Evolutionary conservation across 2,888 invertebrate species (phyloP), one percentile per base, ranked within the genome.

Genomic region (Blera fallax): DNA sequence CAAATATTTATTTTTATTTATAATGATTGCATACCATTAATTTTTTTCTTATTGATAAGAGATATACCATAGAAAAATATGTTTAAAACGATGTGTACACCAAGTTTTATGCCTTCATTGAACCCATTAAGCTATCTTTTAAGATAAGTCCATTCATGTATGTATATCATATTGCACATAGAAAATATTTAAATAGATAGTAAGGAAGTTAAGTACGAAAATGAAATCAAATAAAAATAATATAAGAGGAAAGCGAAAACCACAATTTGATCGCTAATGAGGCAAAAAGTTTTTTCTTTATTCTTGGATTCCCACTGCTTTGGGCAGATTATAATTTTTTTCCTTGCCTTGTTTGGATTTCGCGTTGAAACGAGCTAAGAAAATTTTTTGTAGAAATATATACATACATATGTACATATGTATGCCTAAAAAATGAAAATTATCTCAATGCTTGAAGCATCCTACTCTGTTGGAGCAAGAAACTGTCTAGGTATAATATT

Each of bases 191-290:
- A 48, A 48, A 21, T 21, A 4, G 18, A 11, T 21, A 21, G 11
- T 21, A 21, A 8, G 3, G 8, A 24, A 14, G 24, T 18, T 62
- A 29, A 14, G 43, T 29, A 29, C 5, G 1, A 43, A 52, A 52
- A 52, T 52, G 24, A 62, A 27, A 29, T 62, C 16, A 29, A 29
- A 69, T 58, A 52, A 27, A 77, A 69, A 48, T 77, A 32, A 48
- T 48, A 21, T 34, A 34, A 52, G 11, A 50, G 29, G 50, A 34
- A 56, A 54, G n/a, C 29, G 27, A 69, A 70, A 70, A 70, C 73
- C 60, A 70, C 67, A 60, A 67, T 67, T 72, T 60, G 60, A 80
- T 67, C 74, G 40, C 80, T 80, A 73, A 80, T 74, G 74, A 74
- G 74, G 67, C 60, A 74, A 65, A 74, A 16, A 32, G 24, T 24